Evolutionary conservation across 2,797 vertebrate genomes (phyloP).

Genomic region (Trematomus bernacchii): DNA sequence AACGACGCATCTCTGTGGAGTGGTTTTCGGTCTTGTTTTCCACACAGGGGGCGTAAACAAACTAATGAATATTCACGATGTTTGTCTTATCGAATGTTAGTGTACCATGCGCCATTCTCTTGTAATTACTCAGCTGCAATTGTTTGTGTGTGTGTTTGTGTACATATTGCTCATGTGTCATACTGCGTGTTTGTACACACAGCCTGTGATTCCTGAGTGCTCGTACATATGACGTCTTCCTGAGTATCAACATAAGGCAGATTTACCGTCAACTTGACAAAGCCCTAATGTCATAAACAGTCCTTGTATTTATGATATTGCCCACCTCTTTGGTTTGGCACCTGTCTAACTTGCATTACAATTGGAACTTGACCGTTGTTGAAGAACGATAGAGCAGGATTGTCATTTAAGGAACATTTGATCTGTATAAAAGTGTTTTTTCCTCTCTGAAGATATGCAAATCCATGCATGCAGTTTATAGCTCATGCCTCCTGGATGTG

Average conservation of each 20-base stretch:
- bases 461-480: constrained; percentile 4
- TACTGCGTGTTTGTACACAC: constrained; percentile 13
- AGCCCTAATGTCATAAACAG: constrained; percentile 17
- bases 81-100: constrained; percentile 60
- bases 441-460: not conserved
- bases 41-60: constrained; percentile 60
- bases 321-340: too few relatives aligned
- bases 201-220: constrained; percentile 37
- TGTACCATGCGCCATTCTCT: constrained; percentile 40
- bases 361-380: too few relatives aligned
- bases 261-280: constrained; percentile 45
- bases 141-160: constrained; percentile 20
- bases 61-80: constrained; percentile 71
- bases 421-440: constrained; percentile 6
- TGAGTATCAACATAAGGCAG: constrained; percentile 37
- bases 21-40: constrained; percentile 49
- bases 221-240: constrained; percentile 24
- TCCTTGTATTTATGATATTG: too few relatives aligned
- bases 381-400: not conserved
- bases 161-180: constrained; percentile 14
- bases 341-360: too few relatives aligned
- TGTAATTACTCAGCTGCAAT: constrained; percentile 59
- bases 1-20: constrained; percentile 40
- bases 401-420: constrained; percentile 6
- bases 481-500: not conserved